Evolutionary conservation across 2,888 invertebrate species (phyloP).

Genomic region (Coelopa pilipes): DNA sequence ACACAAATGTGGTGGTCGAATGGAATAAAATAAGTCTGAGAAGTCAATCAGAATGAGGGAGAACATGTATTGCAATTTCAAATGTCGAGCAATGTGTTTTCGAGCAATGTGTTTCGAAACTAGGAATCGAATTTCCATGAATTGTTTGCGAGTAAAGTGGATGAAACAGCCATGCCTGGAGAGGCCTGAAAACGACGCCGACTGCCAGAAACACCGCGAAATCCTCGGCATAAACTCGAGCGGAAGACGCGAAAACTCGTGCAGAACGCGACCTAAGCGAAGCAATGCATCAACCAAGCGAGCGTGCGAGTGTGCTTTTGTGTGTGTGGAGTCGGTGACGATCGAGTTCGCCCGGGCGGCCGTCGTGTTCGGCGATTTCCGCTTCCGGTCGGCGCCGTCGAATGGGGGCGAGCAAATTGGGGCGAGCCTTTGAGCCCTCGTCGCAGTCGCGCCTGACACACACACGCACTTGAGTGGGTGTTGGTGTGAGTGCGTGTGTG

Average conservation of each 20-base stretch:
- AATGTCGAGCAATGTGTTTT: too few species aligned
- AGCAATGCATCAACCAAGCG: not conserved
- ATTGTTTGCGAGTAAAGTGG: not conserved
- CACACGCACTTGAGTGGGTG: not conserved
- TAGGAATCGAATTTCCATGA: too few species aligned
- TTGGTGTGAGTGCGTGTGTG: not conserved
- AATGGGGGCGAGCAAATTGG: not conserved
- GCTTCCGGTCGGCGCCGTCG: conserved; percentile 25
- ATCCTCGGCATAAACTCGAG: not conserved
- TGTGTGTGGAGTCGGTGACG: not conserved
- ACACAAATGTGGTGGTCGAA: too few species aligned
- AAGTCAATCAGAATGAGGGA: too few species aligned
- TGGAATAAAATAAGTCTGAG: too few species aligned
- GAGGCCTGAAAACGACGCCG: not conserved
- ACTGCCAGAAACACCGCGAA: conserved; percentile 15
- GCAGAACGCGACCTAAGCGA: not conserved
- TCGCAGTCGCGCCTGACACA: not conserved
- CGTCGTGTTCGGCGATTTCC: conserved; percentile 26
- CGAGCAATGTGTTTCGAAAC: too few species aligned
- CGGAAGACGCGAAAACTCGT: not conserved
- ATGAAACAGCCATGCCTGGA: not conserved
- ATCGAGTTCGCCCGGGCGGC: not conserved
- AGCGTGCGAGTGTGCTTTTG: conserved; percentile 5
- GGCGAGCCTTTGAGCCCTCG: too few species aligned
- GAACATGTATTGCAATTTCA: too few species aligned